A percentile compares a stretch with the other conserved stretches of the same genome.
Evolutionary conservation across 1,140 invertebrate species (phyloP).

Genomic region (Apis laboriosa): DNA sequence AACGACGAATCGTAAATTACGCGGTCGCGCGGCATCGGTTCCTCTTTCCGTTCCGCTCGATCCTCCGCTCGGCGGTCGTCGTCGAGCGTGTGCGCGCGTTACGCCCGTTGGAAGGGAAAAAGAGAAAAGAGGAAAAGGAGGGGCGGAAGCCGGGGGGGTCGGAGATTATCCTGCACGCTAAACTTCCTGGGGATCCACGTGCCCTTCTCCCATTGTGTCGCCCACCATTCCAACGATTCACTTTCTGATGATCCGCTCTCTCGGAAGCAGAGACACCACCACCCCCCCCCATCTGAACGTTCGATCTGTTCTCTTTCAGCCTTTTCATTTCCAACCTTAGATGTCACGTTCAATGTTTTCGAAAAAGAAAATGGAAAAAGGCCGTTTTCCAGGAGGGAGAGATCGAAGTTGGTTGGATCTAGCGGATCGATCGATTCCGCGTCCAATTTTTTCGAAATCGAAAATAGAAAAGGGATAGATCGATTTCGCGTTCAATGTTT

Average conservation of each 20-base stretch:
- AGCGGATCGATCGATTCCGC: too few relatives aligned
- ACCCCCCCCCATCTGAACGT: too few relatives aligned
- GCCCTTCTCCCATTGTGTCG: conserved; percentile 59
- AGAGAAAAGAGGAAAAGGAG: conserved; percentile 55
- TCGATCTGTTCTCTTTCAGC: too few relatives aligned
- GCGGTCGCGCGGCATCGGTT: conserved; percentile 50
- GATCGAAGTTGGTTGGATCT: too few relatives aligned
- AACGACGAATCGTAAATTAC: conserved; percentile 73
- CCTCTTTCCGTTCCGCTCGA: conserved; percentile 68
- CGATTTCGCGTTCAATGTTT: too few relatives aligned
- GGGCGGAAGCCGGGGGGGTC: conserved; percentile 29
- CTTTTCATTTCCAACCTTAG: too few relatives aligned
- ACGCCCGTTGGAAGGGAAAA: conserved; percentile 45
- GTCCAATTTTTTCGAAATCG: too few relatives aligned
- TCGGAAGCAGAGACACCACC: too few relatives aligned
- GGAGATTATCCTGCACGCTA: conserved; percentile 34
- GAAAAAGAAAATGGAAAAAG: too few relatives aligned
- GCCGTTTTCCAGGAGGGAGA: too few relatives aligned
- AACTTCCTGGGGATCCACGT: conserved; percentile 68
- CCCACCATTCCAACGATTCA: background rate
- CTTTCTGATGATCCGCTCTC: conserved; percentile 67
- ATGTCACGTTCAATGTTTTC: too few relatives aligned
- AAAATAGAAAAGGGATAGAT: too few relatives aligned
- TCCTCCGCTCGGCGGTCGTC: conserved; percentile 74
- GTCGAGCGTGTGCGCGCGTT: conserved; percentile 48